Conservation (phyloP, 1,140 invertebrate species). For the Zaprionus inermis region DNA sequence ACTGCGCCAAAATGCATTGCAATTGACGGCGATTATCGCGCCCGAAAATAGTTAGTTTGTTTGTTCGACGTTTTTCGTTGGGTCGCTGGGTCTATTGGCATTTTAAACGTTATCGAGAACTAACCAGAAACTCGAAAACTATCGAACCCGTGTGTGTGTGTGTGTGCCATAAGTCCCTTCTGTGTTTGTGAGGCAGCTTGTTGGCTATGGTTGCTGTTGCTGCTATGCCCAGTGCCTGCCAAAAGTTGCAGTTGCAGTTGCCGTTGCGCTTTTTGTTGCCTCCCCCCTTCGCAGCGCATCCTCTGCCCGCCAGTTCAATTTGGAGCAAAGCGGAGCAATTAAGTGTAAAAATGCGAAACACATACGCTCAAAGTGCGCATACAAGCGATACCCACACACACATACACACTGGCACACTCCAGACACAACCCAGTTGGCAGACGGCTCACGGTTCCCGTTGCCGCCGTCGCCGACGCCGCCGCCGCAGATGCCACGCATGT, state of each 20-base stretch:
- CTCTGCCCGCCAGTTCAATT: slow-evolving; percentile 56
- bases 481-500: slow-evolving; percentile 57
- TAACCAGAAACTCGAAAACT: slow-evolving; percentile 73
- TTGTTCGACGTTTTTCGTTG: slow-evolving; percentile 59
- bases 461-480: neutral
- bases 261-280: slow-evolving; percentile 64
- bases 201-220: too few species aligned
- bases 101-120: slow-evolving; percentile 81
- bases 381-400: slow-evolving; percentile 22
- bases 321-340: slow-evolving; percentile 77
- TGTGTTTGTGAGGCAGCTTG: slow-evolving; percentile 7
- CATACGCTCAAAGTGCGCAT: slow-evolving; percentile 75
- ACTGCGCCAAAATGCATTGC: slow-evolving; percentile 61
- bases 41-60: slow-evolving; percentile 72
- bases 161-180: slow-evolving; percentile 63
- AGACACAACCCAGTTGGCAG: slow-evolving; percentile 28
- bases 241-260: slow-evolving; percentile 72
- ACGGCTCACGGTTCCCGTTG: slow-evolving; percentile 6
- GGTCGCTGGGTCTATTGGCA: slow-evolving; percentile 60
- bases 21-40: slow-evolving; percentile 80
- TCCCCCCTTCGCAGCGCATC: neutral
- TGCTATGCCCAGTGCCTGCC: slow-evolving; percentile 31
- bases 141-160: slow-evolving; percentile 48
- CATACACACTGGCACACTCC: slow-evolving; percentile 20
- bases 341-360: slow-evolving; percentile 82